Conservation (phyloP, 2,113 vertebrate species). For the Fulica atra region DNA sequence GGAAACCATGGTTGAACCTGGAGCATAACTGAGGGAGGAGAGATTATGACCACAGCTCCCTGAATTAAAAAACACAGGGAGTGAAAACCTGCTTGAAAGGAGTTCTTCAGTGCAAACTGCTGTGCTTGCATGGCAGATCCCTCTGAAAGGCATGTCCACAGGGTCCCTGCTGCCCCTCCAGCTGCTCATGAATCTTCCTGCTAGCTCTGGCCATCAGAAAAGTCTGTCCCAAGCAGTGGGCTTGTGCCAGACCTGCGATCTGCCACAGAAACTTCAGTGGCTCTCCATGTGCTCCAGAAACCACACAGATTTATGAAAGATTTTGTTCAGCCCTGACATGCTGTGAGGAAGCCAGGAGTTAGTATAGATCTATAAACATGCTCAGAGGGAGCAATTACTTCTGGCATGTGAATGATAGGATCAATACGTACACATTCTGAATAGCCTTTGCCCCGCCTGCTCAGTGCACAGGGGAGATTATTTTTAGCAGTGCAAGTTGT, state of each 20-base stretch:
- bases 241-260: not conserved
- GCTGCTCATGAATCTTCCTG: not conserved
- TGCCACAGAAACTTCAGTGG: not conserved
- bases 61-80: not conserved
- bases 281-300: not conserved
- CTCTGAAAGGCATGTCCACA: not conserved
- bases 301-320: not conserved
- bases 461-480: not conserved
- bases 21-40: not conserved
- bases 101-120: not conserved
- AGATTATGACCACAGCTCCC: not conserved
- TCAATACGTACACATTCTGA: conserved; percentile 16
- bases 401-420: conserved; percentile 48
- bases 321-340: not conserved
- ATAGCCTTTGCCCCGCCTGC: not conserved
- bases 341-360: conserved; percentile 9
- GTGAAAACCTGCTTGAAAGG: not conserved
- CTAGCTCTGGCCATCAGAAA: not conserved
- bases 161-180: not conserved
- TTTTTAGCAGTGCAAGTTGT: conserved; percentile 31
- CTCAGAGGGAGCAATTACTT: conserved; percentile 53
- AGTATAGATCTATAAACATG: conserved; percentile 34
- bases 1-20: not conserved
- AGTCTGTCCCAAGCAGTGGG: not conserved
- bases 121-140: not conserved